These are phyloP conservation scores for Teleogryllus oceanicus DNA, from an alignment of 2,888 invertebrate genomes.

Conservation along the genomic window DNA sequence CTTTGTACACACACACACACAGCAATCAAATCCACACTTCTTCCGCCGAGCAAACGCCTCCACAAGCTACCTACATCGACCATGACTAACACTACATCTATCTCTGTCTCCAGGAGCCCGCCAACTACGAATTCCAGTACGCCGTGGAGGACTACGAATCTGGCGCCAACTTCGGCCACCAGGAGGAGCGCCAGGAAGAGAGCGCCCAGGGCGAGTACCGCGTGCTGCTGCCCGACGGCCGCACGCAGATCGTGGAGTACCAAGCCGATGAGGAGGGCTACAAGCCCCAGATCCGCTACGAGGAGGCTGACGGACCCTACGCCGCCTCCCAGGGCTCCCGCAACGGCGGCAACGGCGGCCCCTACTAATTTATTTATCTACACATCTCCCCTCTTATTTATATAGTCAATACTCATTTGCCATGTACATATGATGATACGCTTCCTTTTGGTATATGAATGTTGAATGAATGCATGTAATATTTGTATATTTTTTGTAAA, in stretches of 20 bases:
- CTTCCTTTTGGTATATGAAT: no score
- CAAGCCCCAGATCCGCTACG: conserved; percentile 64
- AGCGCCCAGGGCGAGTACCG: conserved; percentile 48
- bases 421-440: background rate
- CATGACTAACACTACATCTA: background rate
- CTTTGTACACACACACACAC: no score
- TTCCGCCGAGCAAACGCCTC: no score
- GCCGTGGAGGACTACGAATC: conserved; percentile 45
- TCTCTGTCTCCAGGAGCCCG: conserved; percentile 40
- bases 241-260: conserved; percentile 61
- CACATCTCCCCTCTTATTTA: background rate
- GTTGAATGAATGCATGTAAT: background rate
- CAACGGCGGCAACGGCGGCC: background rate
- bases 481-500: conserved; percentile 3
- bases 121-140: conserved; percentile 47
- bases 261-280: conserved; percentile 67
- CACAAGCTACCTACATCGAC: no score
- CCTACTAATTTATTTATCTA: background rate
- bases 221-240: conserved; percentile 47
- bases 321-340: background rate
- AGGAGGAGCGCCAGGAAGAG: conserved; percentile 47
- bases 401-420: background rate
- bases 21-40: no score
- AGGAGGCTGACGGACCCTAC: conserved; percentile 44
- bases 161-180: conserved; percentile 48